Base-by-base conservation (phyloP, 2,888 invertebrate genomes). In the Tethea ocularis region DNA sequence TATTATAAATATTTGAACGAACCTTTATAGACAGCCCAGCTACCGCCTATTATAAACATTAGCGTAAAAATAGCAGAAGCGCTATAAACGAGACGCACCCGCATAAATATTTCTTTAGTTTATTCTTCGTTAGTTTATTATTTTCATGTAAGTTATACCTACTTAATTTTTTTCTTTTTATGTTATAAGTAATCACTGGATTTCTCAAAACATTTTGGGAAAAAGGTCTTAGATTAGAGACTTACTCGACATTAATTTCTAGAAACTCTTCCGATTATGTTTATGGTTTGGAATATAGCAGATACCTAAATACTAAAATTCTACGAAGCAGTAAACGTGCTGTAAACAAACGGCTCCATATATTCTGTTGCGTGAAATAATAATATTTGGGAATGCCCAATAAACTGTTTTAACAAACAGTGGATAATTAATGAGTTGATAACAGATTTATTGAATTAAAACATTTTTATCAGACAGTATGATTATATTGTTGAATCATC, bases 111-210 rank as follows among this genome's bases (percentile, higher is more conserved):
- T 20, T 46, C 46, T 46, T 20, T 46, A n/a, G n/a, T n/a, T n/a
- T n/a, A n/a, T n/a, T n/a, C n/a, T n/a, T n/a, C n/a, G 46, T 46
- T 17, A 46, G 46, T 46, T 46, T 46, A 20, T 46, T 46, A 46
- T 20, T 46, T 46, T 46, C 46, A n/a, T 20, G 10, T 46, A 20
- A 46, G 20, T 46, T 10, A 46, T 46, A 17, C 41, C 8, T 46
- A 20, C 41, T 1, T n/a, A n/a, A n/a, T n/a, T n/a, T n/a, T n/a
- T 5, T 26, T 5, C 4, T 2, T 38, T n/a, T 38, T 41, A 41
- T 15, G 29, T 29, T 29, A 29, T 17, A n/a, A n/a, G n/a, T n/a
- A n/a, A 46, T n/a, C 41, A 2, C 41, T 46, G 33, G 33, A 17
- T 8, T 46, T 17, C 1, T 8, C 17, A 46, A 46, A 46, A n/a